These are phyloP conservation scores for Diabrotica virgifera DNA, from an alignment of 1,140 invertebrate species.

Conservation along the genomic window DNA sequence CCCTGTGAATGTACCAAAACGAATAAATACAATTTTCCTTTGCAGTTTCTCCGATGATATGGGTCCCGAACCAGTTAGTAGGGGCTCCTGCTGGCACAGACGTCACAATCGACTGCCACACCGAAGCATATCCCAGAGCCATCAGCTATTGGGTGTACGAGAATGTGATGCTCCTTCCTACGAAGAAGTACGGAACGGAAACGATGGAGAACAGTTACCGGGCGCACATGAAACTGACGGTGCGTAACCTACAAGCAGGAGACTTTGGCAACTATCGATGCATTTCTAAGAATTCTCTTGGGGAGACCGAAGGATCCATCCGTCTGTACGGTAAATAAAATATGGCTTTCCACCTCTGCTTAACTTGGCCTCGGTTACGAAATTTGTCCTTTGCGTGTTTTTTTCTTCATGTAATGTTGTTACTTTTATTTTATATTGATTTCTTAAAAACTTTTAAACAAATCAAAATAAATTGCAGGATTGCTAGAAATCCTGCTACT, in stretches of 20 bases:
- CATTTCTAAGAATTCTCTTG: conserved; percentile 90
- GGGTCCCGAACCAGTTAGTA: conserved; percentile 87
- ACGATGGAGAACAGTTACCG: conserved; percentile 77
- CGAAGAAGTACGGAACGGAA: conserved; percentile 76
- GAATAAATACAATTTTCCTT: conserved; percentile 18
- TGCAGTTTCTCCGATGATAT: conserved; percentile 87
- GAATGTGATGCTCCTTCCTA: conserved; percentile 77
- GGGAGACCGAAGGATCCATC: conserved; percentile 88
- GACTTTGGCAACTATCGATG: conserved; percentile 85
- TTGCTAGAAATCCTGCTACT: no score
- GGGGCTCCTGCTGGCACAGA: conserved; percentile 83
- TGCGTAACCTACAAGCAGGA: conserved; percentile 70
- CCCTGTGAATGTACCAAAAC: no score
- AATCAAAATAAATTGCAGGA: neutral
- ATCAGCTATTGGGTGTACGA: conserved; percentile 92
- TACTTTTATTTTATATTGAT: neutral
- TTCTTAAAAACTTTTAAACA: neutral
- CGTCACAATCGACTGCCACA: conserved; percentile 89
- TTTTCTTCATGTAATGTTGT: neutral
- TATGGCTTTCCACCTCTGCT: conserved; percentile 11
- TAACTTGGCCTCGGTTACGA: neutral
- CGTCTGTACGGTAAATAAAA: conserved; percentile 80
- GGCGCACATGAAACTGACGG: conserved; percentile 81
- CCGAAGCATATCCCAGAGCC: conserved; percentile 87
- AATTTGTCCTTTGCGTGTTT: neutral